A percentile compares a stretch with the other conserved stretches of the same genome.
These are phyloP conservation scores for Epirrita christyi DNA, from an alignment of 2,888 invertebrate species.

Conservation along the genomic window DNA sequence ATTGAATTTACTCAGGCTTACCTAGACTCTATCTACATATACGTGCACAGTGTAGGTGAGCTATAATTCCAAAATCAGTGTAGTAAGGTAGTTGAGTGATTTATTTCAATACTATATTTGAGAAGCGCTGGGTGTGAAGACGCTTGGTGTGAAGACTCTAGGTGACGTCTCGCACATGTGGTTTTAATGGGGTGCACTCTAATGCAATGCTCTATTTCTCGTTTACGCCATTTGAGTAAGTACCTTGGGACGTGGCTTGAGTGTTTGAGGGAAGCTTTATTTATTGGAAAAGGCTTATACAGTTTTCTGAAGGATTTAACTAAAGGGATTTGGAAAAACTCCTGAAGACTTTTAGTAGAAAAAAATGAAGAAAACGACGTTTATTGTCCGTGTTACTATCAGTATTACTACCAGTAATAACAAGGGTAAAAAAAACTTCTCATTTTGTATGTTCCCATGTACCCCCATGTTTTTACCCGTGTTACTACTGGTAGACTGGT, in stretches of 20 bases:
- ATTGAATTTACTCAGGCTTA: no score
- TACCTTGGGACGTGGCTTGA: slow-evolving; percentile 51
- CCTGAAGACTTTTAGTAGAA: not conserved
- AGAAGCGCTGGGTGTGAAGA: slow-evolving; percentile 49
- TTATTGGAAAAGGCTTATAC: slow-evolving; percentile 17
- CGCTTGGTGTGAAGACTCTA: slow-evolving; percentile 24
- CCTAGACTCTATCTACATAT: no score
- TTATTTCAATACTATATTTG: slow-evolving; percentile 42
- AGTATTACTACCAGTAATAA: no score
- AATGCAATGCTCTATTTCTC: slow-evolving; percentile 69
- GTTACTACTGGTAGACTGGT: no score
- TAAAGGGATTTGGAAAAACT: not conserved
- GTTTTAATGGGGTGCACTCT: slow-evolving; percentile 78
- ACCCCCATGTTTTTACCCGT: no score
- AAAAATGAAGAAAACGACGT: no score
- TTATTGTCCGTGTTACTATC: no score
- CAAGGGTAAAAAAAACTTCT: no score
- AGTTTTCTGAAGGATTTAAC: slow-evolving; percentile 6
- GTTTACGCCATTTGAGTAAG: slow-evolving; percentile 59
- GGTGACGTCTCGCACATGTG: slow-evolving; percentile 74
- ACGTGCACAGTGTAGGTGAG: no score
- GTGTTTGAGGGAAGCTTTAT: slow-evolving; percentile 23
- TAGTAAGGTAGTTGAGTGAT: not conserved
- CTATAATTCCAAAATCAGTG: no score
- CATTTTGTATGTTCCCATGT: no score